Evolutionary conservation across 1,140 invertebrate species (phyloP), one percentile per base, ranked within the genome.

Genomic region (Trichomalopsis sarcophagae): DNA sequence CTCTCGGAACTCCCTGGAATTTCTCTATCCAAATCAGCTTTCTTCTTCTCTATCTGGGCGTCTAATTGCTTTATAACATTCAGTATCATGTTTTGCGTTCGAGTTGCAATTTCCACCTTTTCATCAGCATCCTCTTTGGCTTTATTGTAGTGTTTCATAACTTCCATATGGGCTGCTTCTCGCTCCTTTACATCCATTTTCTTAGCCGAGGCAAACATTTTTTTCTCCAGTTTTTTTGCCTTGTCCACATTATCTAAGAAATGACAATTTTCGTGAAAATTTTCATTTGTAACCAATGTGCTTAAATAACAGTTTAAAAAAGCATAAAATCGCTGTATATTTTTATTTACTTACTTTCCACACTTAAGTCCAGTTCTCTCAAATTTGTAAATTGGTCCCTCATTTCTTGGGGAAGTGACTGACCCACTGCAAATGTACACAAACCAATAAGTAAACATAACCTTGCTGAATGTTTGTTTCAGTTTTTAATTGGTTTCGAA

Each of bases 1-100:
- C 98, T 94, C 94, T 99, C 98, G 13, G 99, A 99, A 74, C 99
- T 99, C n/a, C 99, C 99, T 88, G 98, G 97, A 94, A 99, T 98
- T 92, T 99, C 98, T 36, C 98, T 98, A 94, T 99, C 99, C 73
- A 99, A 91, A 93, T 99, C 99, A 62, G 95, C 98, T 98, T 94
- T 99, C 99, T 92, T 99, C 99, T 92, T 99, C 99, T 98, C 96
- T 55, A 99, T 92, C 91, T 99, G 98, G 90, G 97, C 97, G 91
- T 99, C 98, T 74, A 99, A 93, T 92, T 97, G 95, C 86, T 98
- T 94, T 88, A 98, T 94, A 94, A 99, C 99, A 90, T 97, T 95
- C 90, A 99, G 97, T 79, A 99, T 97, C 87, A 99, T 94, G 88
- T 99, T 98, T 91, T 98, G 97, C 94, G 99, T 98, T 93, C 98